Percentiles rank a stretch among this genome's conserved stretches.
Conservation (phyloP, 2,888 invertebrate genomes). For the Caenorhabditis sp. region DNA sequence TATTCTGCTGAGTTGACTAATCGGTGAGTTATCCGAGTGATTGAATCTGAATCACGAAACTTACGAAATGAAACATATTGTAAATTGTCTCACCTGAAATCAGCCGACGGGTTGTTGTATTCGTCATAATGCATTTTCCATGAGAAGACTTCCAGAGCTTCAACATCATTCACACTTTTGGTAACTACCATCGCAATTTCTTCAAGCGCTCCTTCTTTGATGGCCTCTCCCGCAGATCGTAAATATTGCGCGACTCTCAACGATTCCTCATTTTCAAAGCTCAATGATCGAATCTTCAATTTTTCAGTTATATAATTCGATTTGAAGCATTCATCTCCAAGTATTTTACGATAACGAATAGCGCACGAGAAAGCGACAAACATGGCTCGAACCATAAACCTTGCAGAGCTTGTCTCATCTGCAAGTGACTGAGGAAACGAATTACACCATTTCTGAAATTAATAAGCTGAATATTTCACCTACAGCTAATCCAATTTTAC, state of each 20-base stretch:
- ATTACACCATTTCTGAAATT: conserved; percentile 15
- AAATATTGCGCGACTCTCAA: neutral
- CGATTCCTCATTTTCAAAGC: conserved; percentile 4
- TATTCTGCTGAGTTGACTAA: neutral
- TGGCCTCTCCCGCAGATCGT: conserved; percentile 2
- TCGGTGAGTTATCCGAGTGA: neutral
- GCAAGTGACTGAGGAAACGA: conserved; percentile 9
- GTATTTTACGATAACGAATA: conserved; percentile 10
- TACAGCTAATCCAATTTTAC: neutral
- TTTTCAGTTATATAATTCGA: conserved; percentile 18
- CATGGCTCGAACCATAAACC: conserved; percentile 16
- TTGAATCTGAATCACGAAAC: neutral
- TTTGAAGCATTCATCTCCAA: conserved; percentile 11
- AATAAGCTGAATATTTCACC: neutral
- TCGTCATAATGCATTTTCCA: conserved; percentile 17
- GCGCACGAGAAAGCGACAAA: conserved; percentile 20
- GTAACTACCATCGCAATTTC: conserved; percentile 15
- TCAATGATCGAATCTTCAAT: conserved; percentile 11
- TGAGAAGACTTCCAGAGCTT: conserved; percentile 23
- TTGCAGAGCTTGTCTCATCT: conserved; percentile 6
- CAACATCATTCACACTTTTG: conserved; percentile 2
- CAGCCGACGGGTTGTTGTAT: conserved; percentile 5
- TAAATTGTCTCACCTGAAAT: neutral
- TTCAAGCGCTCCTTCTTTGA: conserved; percentile 8
- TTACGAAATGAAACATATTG: neutral